phyloP scores from a whole-genome alignment of 2,797 vertebrate species.

The Smutsia gigantea region DNA sequence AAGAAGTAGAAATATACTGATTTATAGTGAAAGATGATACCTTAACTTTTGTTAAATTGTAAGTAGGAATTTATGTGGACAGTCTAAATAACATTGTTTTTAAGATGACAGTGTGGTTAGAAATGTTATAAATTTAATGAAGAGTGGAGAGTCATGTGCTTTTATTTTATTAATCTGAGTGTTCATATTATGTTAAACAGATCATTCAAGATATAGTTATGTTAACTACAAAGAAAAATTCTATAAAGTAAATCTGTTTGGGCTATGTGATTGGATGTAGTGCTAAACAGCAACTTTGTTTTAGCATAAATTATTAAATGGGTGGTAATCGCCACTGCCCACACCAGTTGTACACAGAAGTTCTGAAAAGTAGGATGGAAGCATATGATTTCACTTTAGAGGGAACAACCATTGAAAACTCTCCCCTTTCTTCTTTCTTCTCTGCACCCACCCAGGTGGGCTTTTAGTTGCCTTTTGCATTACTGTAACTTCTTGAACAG shows the following conservation, averaged over 20 bases:
- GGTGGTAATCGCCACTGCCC: slow-evolving; percentile 54
- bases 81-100: not conserved
- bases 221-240: slow-evolving; percentile 71
- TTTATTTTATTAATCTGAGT: slow-evolving; percentile 58
- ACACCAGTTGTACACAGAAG: not conserved
- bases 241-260: slow-evolving; percentile 64
- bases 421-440: not conserved
- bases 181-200: slow-evolving; percentile 70
- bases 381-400: slow-evolving; percentile 57
- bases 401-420: not conserved
- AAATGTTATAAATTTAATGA: slow-evolving; percentile 37
- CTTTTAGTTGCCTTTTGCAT: slow-evolving; percentile 15
- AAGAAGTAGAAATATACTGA: not conserved
- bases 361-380: slow-evolving; percentile 2
- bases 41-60: not conserved
- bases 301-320: slow-evolving; percentile 60
- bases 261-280: slow-evolving; percentile 64
- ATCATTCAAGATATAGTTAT: slow-evolving; percentile 65
- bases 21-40: not conserved
- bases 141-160: slow-evolving; percentile 63
- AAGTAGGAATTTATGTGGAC: not conserved
- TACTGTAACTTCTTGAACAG: not conserved
- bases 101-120: not conserved
- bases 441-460: not conserved
- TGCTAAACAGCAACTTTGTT: slow-evolving; percentile 62